Conservation (phyloP, 2,888 invertebrate species). For the Merodon equestris region DNA sequence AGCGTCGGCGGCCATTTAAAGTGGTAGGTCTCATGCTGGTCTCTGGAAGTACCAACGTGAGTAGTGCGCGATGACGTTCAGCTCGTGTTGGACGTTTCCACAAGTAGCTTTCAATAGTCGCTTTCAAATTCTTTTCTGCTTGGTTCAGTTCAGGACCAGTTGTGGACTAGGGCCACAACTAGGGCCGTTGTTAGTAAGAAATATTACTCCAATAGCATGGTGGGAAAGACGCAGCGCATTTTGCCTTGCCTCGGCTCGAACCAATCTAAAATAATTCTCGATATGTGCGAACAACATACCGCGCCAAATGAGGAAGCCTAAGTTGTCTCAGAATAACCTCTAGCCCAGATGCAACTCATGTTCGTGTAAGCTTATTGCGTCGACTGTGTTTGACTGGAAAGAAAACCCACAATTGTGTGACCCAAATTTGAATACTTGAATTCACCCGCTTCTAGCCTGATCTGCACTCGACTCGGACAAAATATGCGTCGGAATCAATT, state of each 20-base stretch:
- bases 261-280: constrained; percentile 80
- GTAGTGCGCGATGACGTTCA: constrained; percentile 76
- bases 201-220: constrained; percentile 92
- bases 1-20: no score
- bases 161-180: constrained; percentile 90
- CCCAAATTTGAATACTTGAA: neutral
- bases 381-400: constrained; percentile 81
- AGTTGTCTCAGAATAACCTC: constrained; percentile 95
- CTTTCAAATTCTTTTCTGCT: constrained; percentile 82
- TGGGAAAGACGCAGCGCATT: constrained; percentile 90
- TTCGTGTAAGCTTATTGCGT: constrained; percentile 91
- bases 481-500: constrained; percentile 93
- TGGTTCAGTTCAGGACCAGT: constrained; percentile 85
- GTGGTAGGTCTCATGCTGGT: no score
- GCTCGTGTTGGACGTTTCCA: constrained; percentile 85
- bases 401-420: neutral
- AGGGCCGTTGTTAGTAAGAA: constrained; percentile 99
- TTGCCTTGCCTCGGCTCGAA: constrained; percentile 87
- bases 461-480: constrained; percentile 87
- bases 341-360: constrained; percentile 98
- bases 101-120: constrained; percentile 92
- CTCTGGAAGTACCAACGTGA: constrained; percentile 82
- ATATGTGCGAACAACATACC: constrained; percentile 97
- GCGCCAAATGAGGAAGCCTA: constrained; percentile 97
- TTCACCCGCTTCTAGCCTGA: constrained; percentile 77